A percentile compares a stretch with the other conserved stretches of the same genome.
These are phyloP conservation scores for Cerceris rybyensis DNA, from an alignment of 2,888 invertebrate species.

Conservation along the genomic window DNA sequence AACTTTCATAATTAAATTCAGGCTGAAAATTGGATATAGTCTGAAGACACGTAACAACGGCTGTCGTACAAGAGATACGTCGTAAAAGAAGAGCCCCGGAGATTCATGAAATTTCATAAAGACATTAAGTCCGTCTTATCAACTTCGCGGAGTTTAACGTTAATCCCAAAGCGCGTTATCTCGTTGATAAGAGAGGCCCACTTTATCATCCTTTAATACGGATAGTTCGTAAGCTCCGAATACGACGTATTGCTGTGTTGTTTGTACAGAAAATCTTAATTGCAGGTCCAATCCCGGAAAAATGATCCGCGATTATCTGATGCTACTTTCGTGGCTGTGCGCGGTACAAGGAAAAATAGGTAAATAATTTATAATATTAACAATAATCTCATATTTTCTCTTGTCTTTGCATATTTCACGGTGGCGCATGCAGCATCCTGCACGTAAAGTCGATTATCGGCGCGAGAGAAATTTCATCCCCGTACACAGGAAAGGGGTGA, in stretches of 20 bases:
- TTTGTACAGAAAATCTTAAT: constrained; percentile 35
- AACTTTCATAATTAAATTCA: constrained; percentile 22
- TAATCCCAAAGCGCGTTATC: constrained; percentile 11
- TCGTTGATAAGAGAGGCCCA: constrained; percentile 5
- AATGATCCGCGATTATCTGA: constrained; percentile 78
- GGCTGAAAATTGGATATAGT: constrained; percentile 31
- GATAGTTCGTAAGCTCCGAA: too few species aligned
- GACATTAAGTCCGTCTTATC: background rate
- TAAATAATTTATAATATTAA: constrained; percentile 33
- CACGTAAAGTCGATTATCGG: too few species aligned
- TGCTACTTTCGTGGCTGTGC: constrained; percentile 78
- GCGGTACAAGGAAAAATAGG: constrained; percentile 78
- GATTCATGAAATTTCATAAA: constrained; percentile 44
- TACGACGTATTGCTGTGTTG: background rate
- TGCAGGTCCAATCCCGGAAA: constrained; percentile 73
- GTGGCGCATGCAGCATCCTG: too few species aligned
- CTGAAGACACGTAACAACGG: background rate
- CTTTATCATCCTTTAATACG: too few species aligned
- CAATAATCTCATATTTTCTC: background rate
- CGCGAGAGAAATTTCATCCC: too few species aligned
- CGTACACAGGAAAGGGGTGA: too few species aligned
- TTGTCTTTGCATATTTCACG: too few species aligned
- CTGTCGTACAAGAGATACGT: background rate
- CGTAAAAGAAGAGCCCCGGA: background rate
- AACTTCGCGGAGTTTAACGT: constrained; percentile 21